A percentile compares a stretch with the other conserved stretches of the same genome.
Conservation (phyloP, 2,888 invertebrate species). For the Tenthredo amoena region DNA sequence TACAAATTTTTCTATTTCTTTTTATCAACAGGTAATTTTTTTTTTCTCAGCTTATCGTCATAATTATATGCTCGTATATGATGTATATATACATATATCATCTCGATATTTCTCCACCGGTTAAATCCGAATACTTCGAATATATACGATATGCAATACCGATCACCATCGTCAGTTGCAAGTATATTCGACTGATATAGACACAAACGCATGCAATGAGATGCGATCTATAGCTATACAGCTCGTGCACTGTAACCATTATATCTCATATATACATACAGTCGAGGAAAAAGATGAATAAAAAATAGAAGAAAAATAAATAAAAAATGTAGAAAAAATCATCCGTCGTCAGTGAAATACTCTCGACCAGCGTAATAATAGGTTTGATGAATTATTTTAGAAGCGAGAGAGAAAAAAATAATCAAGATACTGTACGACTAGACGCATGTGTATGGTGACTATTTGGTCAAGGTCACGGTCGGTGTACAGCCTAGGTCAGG, state of each 20-base stretch:
- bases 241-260: no score
- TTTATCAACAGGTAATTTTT: slow-evolving; percentile 4
- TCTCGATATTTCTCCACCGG: neutral
- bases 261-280: no score
- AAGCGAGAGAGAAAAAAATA: neutral
- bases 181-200: neutral
- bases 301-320: no score
- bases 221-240: no score
- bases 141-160: neutral
- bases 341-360: no score
- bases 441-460: slow-evolving; percentile 46
- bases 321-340: no score
- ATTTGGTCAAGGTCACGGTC: slow-evolving; percentile 71
- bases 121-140: slow-evolving; percentile 18
- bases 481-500: slow-evolving; percentile 76
- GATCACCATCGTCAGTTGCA: neutral
- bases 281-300: neutral
- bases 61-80: neutral
- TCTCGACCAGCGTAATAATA: no score
- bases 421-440: slow-evolving; percentile 7
- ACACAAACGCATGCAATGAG: no score
- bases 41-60: neutral
- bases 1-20: slow-evolving; percentile 1
- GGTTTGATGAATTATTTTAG: neutral
- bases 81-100: neutral